Conservation (phyloP, 2,797 vertebrate genomes). For the Mormyrus proboscirostris region DNA sequence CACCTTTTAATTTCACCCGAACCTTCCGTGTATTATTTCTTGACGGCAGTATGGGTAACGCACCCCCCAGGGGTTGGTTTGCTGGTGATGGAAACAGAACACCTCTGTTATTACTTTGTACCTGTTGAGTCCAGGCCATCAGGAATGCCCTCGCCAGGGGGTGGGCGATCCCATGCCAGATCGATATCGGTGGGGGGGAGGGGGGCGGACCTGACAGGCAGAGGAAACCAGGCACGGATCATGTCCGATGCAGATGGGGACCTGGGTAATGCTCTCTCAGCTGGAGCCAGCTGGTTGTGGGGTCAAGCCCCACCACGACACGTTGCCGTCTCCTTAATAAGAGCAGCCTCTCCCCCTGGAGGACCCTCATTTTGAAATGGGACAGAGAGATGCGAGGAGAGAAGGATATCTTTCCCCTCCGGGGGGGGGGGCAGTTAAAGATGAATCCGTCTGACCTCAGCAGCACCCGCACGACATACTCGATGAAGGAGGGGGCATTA, state of each 20-base stretch:
- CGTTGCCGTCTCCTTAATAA: neutral
- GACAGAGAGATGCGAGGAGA: neutral
- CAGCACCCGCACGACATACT: neutral
- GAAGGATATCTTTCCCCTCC: neutral
- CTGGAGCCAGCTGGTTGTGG: neutral
- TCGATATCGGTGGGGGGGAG: neutral
- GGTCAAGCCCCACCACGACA: neutral
- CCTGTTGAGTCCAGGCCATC: neutral
- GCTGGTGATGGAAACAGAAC: neutral
- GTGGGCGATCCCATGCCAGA: neutral
- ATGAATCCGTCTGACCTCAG: neutral
- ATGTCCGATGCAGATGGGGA: neutral
- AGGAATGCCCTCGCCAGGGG: neutral
- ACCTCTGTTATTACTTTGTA: neutral
- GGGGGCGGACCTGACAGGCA: neutral
- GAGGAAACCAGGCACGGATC: neutral
- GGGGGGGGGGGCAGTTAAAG: too few relatives aligned
- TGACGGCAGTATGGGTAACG: slow-evolving; percentile 45
- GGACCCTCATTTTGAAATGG: neutral
- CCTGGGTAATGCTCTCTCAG: neutral
- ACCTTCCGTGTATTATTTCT: slow-evolving; percentile 39
- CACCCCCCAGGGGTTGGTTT: slow-evolving; percentile 33
- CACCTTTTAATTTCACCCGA: slow-evolving; percentile 45
- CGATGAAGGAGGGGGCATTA: neutral
- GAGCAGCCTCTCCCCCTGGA: neutral